Percentiles rank a stretch among this genome's conserved stretches.
Conservation (phyloP, 2,888 invertebrate species). For the Auanema freiburgensis region DNA sequence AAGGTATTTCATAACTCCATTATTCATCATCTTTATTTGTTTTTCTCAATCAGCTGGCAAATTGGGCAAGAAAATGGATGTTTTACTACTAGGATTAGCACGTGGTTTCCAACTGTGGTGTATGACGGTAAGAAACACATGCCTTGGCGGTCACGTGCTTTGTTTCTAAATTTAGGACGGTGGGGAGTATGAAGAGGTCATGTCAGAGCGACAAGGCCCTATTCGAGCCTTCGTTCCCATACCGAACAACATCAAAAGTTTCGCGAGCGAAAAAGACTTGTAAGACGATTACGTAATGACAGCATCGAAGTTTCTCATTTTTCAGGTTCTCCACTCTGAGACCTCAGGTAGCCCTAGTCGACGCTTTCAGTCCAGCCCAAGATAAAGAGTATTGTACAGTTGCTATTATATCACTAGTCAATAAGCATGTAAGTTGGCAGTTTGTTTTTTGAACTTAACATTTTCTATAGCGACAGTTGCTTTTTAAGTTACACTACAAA, state of each 20-base stretch:
- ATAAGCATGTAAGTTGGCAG: slow-evolving; percentile 48
- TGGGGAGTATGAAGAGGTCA: slow-evolving; percentile 90
- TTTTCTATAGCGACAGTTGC: neutral
- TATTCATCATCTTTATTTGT: slow-evolving; percentile 4
- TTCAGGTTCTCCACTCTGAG: neutral
- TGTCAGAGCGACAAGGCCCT: slow-evolving; percentile 89
- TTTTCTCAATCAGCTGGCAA: slow-evolving; percentile 28
- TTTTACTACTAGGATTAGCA: slow-evolving; percentile 84
- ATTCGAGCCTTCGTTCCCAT: slow-evolving; percentile 76
- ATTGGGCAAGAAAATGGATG: slow-evolving; percentile 75
- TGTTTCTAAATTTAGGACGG: slow-evolving; percentile 72
- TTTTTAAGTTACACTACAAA: neutral
- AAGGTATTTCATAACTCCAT: slow-evolving; percentile 21
- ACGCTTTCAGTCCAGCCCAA: slow-evolving; percentile 37
- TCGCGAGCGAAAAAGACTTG: slow-evolving; percentile 21
- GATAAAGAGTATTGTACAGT: slow-evolving; percentile 66
- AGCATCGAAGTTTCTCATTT: neutral
- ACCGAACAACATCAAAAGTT: slow-evolving; percentile 23
- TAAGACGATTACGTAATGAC: slow-evolving; percentile 3
- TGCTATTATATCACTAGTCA: slow-evolving; percentile 66
- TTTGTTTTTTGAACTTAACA: neutral
- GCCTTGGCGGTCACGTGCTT: neutral
- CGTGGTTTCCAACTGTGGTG: slow-evolving; percentile 77
- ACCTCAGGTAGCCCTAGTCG: slow-evolving; percentile 59
- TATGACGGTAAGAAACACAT: slow-evolving; percentile 64